A percentile compares a stretch with the other conserved stretches of the same genome.
These are phyloP conservation scores for Epicauta chinensis DNA, from an alignment of 1,140 invertebrate genomes.

Conservation along the genomic window DNA sequence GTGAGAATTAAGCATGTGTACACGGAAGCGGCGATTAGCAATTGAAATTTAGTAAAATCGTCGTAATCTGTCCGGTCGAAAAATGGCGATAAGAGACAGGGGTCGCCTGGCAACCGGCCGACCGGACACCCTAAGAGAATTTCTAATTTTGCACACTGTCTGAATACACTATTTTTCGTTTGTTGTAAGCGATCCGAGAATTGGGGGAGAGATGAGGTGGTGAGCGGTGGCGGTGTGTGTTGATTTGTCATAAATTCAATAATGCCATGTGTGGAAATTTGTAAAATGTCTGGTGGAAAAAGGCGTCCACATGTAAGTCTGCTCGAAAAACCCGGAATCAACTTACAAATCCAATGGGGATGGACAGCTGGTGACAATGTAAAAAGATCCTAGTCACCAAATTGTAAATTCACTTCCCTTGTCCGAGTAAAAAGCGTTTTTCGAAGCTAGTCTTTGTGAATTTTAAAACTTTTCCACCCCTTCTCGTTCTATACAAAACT, in stretches of 20 bases:
- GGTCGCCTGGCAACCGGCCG: constrained; percentile 22
- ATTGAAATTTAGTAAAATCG: constrained; percentile 27
- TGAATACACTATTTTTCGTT: no score
- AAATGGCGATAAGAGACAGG: constrained; percentile 18
- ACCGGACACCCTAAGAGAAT: constrained; percentile 14
- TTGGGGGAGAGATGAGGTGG: no score
- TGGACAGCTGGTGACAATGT: constrained; percentile 39
- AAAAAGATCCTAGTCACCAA: constrained; percentile 33
- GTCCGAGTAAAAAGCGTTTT: constrained; percentile 39
- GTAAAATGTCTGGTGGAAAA: no score
- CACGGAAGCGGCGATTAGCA: constrained; percentile 23
- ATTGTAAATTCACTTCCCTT: constrained; percentile 43
- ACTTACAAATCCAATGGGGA: constrained; percentile 39
- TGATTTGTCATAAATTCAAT: no score
- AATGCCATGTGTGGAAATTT: no score
- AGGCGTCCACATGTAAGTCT: no score
- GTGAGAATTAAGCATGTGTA: constrained; percentile 15
- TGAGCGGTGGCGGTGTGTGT: no score
- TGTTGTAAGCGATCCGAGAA: no score
- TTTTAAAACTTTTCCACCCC: constrained; percentile 30
- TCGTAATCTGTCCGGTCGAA: constrained; percentile 23
- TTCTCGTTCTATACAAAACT: no score
- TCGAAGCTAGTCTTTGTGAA: constrained; percentile 22
- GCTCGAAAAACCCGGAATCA: constrained; percentile 26
- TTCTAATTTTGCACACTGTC: constrained; percentile 11